Evolutionary conservation across 2,888 invertebrate species (phyloP).

Genomic region (Hydriomena furcata): DNA sequence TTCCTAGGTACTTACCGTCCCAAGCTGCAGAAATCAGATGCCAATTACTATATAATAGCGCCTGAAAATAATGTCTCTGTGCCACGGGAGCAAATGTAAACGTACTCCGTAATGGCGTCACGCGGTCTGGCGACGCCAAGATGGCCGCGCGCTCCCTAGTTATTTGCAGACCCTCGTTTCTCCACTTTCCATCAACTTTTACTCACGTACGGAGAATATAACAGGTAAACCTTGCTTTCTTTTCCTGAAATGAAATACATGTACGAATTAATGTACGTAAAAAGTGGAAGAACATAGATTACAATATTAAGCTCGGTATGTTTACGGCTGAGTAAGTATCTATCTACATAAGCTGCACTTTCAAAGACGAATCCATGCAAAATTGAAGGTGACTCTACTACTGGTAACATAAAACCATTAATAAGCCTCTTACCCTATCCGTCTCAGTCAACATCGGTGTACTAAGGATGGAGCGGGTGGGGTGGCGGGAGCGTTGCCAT

Average conservation of each 20-base stretch:
- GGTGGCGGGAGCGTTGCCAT: conserved; percentile 67
- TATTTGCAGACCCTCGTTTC: conserved; percentile 59
- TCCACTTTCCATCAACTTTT: conserved; percentile 49
- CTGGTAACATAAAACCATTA: conserved; percentile 80
- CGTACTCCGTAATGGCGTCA: conserved; percentile 75
- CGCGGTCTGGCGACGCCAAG: conserved; percentile 79
- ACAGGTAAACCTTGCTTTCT: conserved; percentile 20
- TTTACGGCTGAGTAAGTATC: no score
- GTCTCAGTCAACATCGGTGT: conserved; percentile 83
- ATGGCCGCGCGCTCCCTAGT: conserved; percentile 69
- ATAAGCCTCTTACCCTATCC: conserved; percentile 83
- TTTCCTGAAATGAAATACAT: conserved; percentile 36
- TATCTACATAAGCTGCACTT: conserved; percentile 8
- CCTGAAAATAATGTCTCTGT: conserved; percentile 46
- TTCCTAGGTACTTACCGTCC: background rate
- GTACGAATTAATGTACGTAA: background rate
- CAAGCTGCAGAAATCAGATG: conserved; percentile 2
- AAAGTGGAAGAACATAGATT: background rate
- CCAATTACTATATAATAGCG: conserved; percentile 24
- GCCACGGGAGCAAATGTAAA: conserved; percentile 46
- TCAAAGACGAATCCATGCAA: conserved; percentile 21
- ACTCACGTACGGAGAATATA: conserved; percentile 39
- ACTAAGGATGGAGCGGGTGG: conserved; percentile 62
- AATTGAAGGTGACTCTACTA: conserved; percentile 45
- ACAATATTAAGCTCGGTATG: no score